phyloP scores from a whole-genome alignment of 2,113 vertebrate species.

The Pseudopipra pipra region DNA sequence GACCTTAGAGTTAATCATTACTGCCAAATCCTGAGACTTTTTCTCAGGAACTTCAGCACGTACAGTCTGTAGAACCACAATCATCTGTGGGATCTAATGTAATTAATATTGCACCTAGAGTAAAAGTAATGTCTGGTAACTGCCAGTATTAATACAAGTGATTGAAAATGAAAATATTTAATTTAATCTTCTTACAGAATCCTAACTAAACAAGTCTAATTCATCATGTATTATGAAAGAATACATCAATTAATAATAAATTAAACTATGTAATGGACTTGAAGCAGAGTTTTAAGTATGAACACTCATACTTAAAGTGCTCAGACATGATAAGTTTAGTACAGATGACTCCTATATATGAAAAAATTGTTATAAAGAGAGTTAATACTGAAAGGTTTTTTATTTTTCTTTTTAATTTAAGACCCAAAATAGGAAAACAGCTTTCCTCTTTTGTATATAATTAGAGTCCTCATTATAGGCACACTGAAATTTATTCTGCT shows the following conservation, averaged over 20 bases:
- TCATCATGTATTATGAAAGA: background rate
- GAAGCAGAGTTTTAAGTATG: background rate
- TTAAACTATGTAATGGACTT: background rate
- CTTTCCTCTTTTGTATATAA: slow-evolving; percentile 1
- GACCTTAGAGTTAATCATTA: background rate
- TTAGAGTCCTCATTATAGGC: background rate
- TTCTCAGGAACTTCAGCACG: background rate
- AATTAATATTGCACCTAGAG: background rate
- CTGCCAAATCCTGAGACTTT: background rate
- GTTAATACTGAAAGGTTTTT: background rate
- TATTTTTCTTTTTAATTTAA: background rate
- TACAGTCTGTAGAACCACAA: background rate
- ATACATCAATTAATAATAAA: background rate
- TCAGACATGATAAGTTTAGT: background rate
- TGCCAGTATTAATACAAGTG: background rate
- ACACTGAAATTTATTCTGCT: background rate
- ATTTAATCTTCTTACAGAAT: background rate
- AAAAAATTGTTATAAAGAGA: background rate
- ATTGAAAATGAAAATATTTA: background rate
- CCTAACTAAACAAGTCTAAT: background rate
- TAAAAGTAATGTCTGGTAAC: background rate
- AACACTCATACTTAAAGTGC: background rate
- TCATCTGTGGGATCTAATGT: background rate
- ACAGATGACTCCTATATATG: background rate
- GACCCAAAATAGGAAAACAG: background rate